phyloP scores from a whole-genome alignment of 1,140 invertebrate species.

The Trypoxylus dichotomus region DNA sequence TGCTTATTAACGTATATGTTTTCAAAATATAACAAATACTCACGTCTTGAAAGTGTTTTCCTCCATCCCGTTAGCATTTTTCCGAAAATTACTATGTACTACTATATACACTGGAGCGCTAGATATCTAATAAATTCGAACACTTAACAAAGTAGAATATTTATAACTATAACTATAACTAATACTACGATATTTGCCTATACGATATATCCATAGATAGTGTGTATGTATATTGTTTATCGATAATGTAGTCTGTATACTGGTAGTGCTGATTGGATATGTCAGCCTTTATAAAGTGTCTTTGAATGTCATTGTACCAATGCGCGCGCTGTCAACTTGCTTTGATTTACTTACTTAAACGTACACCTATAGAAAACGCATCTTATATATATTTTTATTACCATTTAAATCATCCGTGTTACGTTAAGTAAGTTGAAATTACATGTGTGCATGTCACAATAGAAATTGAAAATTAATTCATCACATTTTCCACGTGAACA shows the following conservation, averaged over 20 bases:
- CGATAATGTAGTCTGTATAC: conserved; percentile 6
- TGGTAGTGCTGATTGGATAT: conserved; percentile 1
- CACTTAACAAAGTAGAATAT: background rate
- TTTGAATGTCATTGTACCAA: conserved; percentile 17
- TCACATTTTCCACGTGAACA: background rate
- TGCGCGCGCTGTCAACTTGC: background rate
- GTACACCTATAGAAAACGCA: background rate
- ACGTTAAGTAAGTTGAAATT: background rate
- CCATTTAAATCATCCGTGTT: background rate
- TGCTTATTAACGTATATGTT: too few species aligned
- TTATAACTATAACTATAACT: background rate
- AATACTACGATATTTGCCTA: background rate
- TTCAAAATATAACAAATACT: too few species aligned
- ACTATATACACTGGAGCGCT: background rate
- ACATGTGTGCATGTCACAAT: background rate
- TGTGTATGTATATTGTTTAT: background rate
- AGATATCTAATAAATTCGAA: background rate
- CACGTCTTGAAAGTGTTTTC: conserved; percentile 2
- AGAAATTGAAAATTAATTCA: background rate
- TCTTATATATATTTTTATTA: background rate
- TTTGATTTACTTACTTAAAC: background rate
- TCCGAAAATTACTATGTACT: background rate
- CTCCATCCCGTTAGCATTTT: background rate
- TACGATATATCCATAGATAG: background rate
- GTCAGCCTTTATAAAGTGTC: conserved; percentile 12